These are phyloP conservation scores for Setophaga kirtlandii DNA, from an alignment of 2,113 vertebrate genomes.

Conservation along the genomic window DNA sequence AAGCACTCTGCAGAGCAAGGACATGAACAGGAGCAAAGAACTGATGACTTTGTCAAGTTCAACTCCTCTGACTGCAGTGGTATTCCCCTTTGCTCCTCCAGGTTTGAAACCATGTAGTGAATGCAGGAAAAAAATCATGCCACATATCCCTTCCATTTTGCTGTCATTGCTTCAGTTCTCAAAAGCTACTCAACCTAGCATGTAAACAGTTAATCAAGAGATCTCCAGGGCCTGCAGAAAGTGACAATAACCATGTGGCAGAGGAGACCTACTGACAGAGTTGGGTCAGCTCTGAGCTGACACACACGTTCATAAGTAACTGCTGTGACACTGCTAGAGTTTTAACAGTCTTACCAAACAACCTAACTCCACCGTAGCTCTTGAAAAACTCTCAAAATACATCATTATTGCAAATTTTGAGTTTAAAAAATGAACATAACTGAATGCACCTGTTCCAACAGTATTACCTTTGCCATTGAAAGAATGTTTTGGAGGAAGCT, in stretches of 20 bases:
- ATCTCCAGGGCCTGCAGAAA: neutral
- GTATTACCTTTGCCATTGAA: neutral
- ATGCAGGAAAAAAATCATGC: neutral
- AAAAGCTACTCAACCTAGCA: neutral
- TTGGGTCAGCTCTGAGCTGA: neutral
- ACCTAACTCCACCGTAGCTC: neutral
- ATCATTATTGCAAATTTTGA: neutral
- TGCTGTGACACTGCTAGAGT: neutral
- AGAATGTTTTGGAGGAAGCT: neutral
- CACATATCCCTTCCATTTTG: neutral
- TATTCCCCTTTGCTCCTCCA: neutral
- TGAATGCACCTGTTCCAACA: neutral
- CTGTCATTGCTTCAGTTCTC: neutral
- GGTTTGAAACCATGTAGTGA: neutral
- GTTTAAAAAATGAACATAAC: neutral
- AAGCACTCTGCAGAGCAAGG: neutral
- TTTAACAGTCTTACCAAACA: neutral
- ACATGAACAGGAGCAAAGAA: neutral
- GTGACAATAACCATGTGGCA: neutral
- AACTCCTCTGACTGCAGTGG: neutral
- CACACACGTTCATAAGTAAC: too few relatives aligned
- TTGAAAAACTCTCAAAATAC: neutral
- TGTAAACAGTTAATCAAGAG: neutral
- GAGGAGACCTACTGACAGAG: neutral
- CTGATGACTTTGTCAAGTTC: neutral